A percentile compares a stretch with the other conserved stretches of the same genome.
Evolutionary conservation across 2,888 invertebrate species (phyloP).

Genomic region (Linyphia triangularis): DNA sequence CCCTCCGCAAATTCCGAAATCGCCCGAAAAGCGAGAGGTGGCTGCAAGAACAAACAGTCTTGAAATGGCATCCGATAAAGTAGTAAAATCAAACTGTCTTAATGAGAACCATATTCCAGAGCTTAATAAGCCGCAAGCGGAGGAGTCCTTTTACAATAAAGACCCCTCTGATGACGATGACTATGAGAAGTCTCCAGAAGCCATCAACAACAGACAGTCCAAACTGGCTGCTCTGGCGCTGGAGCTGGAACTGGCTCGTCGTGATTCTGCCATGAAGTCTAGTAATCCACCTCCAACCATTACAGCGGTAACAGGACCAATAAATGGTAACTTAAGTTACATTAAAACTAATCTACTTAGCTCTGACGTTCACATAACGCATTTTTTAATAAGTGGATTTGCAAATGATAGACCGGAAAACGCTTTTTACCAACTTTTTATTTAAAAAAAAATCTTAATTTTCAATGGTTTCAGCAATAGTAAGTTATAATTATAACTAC

Average conservation of each 20-base stretch:
- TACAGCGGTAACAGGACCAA: background rate
- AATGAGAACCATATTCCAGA: no score
- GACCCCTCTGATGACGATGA: constrained; percentile 13
- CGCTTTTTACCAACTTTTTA: no score
- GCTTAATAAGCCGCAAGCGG: background rate
- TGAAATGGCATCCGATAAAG: background rate
- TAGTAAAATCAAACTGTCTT: no score
- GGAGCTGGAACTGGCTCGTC: constrained; percentile 63
- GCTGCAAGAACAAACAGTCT: background rate
- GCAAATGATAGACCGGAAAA: no score
- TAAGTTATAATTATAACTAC: no score
- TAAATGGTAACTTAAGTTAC: background rate
- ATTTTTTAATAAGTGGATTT: no score
- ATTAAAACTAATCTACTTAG: no score
- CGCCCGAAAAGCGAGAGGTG: background rate
- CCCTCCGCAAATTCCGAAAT: background rate
- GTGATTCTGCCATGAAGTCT: constrained; percentile 32
- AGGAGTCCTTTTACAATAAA: background rate
- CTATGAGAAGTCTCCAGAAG: constrained; percentile 51
- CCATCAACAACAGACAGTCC: constrained; percentile 59
- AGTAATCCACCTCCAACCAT: background rate
- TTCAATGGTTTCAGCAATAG: no score
- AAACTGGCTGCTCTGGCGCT: constrained; percentile 70
- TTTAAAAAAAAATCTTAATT: no score
- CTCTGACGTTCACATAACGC: no score